Conservation (phyloP, 2,113 vertebrate species). For the Engraulis encrasicolus region DNA sequence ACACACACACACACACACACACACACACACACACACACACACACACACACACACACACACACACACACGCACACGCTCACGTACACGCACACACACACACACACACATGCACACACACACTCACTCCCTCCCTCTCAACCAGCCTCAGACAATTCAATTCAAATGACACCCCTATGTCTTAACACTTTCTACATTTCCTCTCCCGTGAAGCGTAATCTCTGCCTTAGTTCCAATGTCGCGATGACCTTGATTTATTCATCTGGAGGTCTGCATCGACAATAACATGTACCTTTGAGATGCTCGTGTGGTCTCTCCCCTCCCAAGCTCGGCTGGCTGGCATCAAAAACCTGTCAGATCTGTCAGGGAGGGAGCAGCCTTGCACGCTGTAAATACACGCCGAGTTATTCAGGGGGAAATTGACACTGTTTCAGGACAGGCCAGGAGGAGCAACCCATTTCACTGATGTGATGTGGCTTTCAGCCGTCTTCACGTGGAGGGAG, state of each 20-base stretch:
- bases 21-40: too few species aligned
- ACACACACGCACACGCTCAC: too few species aligned
- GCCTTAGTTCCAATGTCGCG: not conserved
- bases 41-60: too few species aligned
- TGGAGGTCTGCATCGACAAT: constrained; percentile 11
- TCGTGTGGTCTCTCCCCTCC: not conserved
- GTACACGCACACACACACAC: too few species aligned
- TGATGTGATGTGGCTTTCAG: constrained; percentile 2
- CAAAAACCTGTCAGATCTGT: constrained; percentile 8
- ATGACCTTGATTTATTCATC: constrained; percentile 12
- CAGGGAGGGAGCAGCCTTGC: not conserved
- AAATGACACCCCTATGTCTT: not conserved
- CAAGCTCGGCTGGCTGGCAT: not conserved
- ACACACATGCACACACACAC: too few species aligned
- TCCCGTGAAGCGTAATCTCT: not conserved
- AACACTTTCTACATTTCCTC: not conserved
- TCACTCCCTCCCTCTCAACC: too few species aligned
- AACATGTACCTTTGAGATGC: constrained; percentile 10
- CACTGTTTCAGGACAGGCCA: not conserved
- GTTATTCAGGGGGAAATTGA: constrained; percentile 13
- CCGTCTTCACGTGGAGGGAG: not conserved
- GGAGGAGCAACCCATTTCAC: not conserved
- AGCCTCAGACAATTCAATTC: constrained; percentile 22
- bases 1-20: too few species aligned
- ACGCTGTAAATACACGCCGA: not conserved